Conservation (phyloP, 2,113 vertebrate species). For the Petrocephalus microphthalmus region DNA sequence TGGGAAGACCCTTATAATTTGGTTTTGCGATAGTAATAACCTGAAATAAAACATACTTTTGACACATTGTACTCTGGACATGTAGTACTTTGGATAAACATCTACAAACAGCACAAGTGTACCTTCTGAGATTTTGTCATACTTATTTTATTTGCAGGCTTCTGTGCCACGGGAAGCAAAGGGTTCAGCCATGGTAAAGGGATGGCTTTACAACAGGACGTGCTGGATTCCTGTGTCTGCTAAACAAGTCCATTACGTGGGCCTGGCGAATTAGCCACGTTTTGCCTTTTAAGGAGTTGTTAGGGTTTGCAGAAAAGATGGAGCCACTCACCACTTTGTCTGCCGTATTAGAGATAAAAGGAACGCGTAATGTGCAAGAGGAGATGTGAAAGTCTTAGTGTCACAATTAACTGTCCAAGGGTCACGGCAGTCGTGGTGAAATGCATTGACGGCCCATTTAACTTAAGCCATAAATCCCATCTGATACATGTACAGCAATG, state of each 20-base stretch:
- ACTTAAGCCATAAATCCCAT: background rate
- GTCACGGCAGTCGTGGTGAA: background rate
- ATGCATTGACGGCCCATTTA: background rate
- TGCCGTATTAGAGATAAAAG: constrained; percentile 28
- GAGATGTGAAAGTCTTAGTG: background rate
- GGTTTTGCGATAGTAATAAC: background rate
- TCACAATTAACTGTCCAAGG: background rate
- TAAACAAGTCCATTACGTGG: constrained; percentile 34
- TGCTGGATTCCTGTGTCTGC: constrained; percentile 33
- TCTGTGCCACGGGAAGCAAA: background rate
- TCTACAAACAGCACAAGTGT: background rate
- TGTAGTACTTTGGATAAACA: background rate
- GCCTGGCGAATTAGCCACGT: constrained; percentile 31
- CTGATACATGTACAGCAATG: background rate
- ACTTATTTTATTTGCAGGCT: background rate
- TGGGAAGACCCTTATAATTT: background rate
- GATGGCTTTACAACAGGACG: background rate
- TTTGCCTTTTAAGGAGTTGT: constrained; percentile 56
- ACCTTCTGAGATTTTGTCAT: background rate
- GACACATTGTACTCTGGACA: background rate
- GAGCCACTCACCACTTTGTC: constrained; percentile 22
- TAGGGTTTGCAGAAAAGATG: constrained; percentile 15
- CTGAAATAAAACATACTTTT: background rate
- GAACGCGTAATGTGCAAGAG: constrained; percentile 3
- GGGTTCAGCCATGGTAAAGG: background rate